These are phyloP conservation scores for Artibeus lituratus DNA, from an alignment of 2,797 vertebrate species.

Conservation along the genomic window DNA sequence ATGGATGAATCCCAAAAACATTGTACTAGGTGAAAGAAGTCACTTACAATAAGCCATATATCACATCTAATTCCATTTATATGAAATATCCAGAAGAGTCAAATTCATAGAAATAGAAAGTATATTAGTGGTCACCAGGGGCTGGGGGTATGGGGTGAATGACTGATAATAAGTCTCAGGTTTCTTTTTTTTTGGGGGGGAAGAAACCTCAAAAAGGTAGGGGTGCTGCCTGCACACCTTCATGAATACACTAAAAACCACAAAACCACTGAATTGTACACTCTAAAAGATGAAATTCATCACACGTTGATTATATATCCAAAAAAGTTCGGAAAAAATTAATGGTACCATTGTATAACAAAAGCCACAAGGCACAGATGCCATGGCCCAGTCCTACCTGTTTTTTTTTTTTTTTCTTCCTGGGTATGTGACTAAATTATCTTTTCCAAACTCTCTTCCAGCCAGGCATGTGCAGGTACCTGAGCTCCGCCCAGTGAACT, in stretches of 20 bases:
- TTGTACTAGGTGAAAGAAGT: background rate
- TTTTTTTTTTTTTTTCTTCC: background rate
- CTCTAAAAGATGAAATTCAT: background rate
- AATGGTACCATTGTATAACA: background rate
- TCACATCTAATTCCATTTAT: background rate
- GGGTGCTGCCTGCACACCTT: background rate
- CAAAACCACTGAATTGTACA: background rate
- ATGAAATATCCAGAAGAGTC: background rate
- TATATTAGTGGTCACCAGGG: background rate
- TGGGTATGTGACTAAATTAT: background rate
- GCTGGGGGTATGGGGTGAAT: background rate
- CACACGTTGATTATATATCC: background rate
- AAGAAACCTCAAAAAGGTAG: background rate
- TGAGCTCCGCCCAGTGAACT: background rate
- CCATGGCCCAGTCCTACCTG: background rate
- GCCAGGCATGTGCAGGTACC: background rate
- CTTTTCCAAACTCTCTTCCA: background rate
- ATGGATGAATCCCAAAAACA: background rate
- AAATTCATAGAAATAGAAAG: background rate
- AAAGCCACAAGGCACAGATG: background rate
- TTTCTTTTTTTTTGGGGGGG: background rate
- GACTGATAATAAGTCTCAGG: background rate
- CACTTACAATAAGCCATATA: background rate
- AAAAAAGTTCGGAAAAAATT: background rate
- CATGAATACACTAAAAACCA: background rate